phyloP scores from a whole-genome alignment of 2,888 invertebrate genomes.

The Punctoribates punctum region DNA sequence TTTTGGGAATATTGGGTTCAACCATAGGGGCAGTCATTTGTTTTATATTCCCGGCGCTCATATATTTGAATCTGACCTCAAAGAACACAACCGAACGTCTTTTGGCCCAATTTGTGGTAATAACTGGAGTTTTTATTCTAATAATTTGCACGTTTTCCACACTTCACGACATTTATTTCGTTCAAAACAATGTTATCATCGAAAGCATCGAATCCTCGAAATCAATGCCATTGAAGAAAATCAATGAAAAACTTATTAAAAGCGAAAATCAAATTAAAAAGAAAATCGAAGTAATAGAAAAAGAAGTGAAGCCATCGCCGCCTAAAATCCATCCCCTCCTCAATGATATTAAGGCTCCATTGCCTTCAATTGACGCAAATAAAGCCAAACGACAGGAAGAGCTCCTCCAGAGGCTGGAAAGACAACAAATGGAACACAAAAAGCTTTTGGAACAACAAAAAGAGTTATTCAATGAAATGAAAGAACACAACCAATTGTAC shows the following conservation, averaged over 20 bases:
- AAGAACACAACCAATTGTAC: conserved; percentile 55
- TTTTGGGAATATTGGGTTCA: conserved; percentile 87
- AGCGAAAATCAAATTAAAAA: conserved; percentile 46
- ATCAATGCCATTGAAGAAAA: neutral
- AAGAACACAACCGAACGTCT: conserved; percentile 78
- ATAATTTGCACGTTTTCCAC: conserved; percentile 84
- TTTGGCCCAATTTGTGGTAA: conserved; percentile 74
- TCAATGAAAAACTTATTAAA: conserved; percentile 42
- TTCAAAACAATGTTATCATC: neutral
- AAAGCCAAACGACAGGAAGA: conserved; percentile 53
- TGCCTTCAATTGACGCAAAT: conserved; percentile 32
- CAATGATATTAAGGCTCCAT: conserved; percentile 51
- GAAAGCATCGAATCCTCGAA: conserved; percentile 24
- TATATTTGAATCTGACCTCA: conserved; percentile 76
- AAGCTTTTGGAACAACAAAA: conserved; percentile 66
- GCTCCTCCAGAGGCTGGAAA: conserved; percentile 64
- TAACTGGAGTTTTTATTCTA: conserved; percentile 79
- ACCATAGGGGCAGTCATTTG: conserved; percentile 92
- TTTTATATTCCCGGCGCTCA: conserved; percentile 83
- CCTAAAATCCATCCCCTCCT: conserved; percentile 48
- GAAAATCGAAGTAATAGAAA: conserved; percentile 44
- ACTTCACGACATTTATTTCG: conserved; percentile 44
- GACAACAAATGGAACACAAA: conserved; percentile 66
- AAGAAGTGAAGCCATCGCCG: neutral
- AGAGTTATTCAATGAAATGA: conserved; percentile 62